A percentile compares a stretch with the other conserved stretches of the same genome.
These are phyloP conservation scores for Pollenia labialis DNA, from an alignment of 2,888 invertebrate genomes.

Conservation along the genomic window DNA sequence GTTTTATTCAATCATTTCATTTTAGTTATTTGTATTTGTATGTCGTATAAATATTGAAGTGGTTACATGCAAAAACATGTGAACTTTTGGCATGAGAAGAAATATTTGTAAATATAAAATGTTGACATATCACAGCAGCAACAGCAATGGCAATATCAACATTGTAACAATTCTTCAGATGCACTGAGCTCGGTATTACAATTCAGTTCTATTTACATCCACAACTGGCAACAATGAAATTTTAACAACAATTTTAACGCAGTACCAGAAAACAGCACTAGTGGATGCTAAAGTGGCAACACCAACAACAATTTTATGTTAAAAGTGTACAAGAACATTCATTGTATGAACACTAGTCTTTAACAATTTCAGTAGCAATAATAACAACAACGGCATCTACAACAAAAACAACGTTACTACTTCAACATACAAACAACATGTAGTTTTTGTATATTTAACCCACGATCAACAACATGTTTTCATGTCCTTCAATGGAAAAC, in stretches of 20 bases:
- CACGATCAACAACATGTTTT: constrained; percentile 65
- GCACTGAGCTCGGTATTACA: neutral
- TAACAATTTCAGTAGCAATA: too few relatives aligned
- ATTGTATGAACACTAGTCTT: neutral
- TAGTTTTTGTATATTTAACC: constrained; percentile 53
- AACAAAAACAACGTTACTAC: constrained; percentile 29
- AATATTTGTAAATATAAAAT: constrained; percentile 71
- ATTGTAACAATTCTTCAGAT: constrained; percentile 29
- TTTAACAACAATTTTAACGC: constrained; percentile 10
- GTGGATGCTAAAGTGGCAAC: constrained; percentile 1
- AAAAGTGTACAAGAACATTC: neutral
- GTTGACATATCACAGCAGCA: constrained; percentile 68
- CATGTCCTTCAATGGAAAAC: constrained; percentile 54
- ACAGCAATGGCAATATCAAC: constrained; percentile 34
- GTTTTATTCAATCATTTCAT: constrained; percentile 68
- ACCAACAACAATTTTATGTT: constrained; percentile 26
- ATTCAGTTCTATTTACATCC: neutral
- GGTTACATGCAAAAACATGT: constrained; percentile 66
- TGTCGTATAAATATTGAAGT: constrained; percentile 65
- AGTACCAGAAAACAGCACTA: neutral
- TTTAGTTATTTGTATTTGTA: constrained; percentile 57
- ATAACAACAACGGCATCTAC: constrained; percentile 11
- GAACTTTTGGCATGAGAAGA: constrained; percentile 66
- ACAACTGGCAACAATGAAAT: constrained; percentile 35
- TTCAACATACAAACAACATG: constrained; percentile 39